Base-by-base conservation (phyloP, 2,113 vertebrate species). In the Dasypus novemcinctus region DNA sequence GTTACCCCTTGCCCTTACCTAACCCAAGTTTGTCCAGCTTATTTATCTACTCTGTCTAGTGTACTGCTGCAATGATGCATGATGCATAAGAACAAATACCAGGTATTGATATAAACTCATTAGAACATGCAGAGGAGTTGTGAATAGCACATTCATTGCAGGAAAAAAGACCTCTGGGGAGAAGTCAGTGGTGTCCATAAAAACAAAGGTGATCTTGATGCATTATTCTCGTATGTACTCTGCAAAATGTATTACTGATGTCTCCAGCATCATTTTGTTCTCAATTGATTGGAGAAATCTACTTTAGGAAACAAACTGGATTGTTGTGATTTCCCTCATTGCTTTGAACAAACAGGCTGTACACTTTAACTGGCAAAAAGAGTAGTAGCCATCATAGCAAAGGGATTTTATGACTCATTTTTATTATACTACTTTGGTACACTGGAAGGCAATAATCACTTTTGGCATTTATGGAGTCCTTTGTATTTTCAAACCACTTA, bases 341-440 rank as follows among this genome's bases (percentile, higher is more conserved):
- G 74, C 82, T 90, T 96, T 95, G 59, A 97, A 95, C 92, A 90
- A 92, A 49, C 27, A 93, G 75, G 17, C 20, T 87, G 59, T 75
- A 94, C 63, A 76, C 88, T 95, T 95, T 89, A 95, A 95, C 33
- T 86, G 13, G 57, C n/a, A 86, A 91, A 92, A 90, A 88, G 64
- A 76, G 69, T 78, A 90, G 66, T 74, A 29, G n/a, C 31, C 21
- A 59, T 83, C 31, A 21, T 25, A 76, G 82, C 61, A 75, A 92
- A 94, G 36, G 84, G 38, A 92, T 66, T 95, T 97, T 95, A 90
- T 69, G 93, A 97, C 75, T 27, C 46, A 74, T 93, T 96, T 97
- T 95, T 95, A 95, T 94, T 82, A 80, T 78, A 74, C 38, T 81
- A 57, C 57, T 94, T 90, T 38, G 31, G 91, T 92, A 79, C 38